phyloP scores from a whole-genome alignment of 2,888 invertebrate genomes.

The Chrysolina americana region DNA sequence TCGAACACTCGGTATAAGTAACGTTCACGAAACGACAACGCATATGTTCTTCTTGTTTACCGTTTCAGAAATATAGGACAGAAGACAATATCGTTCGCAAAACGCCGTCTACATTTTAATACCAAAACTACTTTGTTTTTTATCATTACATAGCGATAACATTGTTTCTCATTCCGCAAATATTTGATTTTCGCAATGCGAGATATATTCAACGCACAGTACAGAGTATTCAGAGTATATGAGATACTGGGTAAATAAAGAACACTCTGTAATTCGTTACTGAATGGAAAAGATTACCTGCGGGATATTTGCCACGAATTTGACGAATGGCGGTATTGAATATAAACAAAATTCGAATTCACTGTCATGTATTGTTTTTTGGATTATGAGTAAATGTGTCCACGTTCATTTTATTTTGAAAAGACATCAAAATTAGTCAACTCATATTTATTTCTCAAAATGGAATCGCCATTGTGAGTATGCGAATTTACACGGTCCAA shows the following conservation, averaged over 20 bases:
- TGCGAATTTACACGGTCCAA: too few relatives aligned
- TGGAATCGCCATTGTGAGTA: too few relatives aligned
- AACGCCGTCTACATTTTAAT: slow-evolving; percentile 17
- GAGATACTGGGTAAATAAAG: slow-evolving; percentile 27
- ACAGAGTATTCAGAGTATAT: slow-evolving; percentile 10
- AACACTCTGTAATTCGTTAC: slow-evolving; percentile 7
- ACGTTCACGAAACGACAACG: slow-evolving; percentile 3
- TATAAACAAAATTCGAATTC: background rate
- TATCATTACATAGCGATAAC: slow-evolving; percentile 35
- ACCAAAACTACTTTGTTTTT: slow-evolving; percentile 26
- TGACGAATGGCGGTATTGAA: background rate
- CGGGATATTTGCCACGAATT: background rate
- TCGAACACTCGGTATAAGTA: slow-evolving; percentile 1
- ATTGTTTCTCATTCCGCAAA: slow-evolving; percentile 39
- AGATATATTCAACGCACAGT: slow-evolving; percentile 19
- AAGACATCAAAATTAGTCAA: too few relatives aligned
- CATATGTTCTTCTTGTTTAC: slow-evolving; percentile 15
- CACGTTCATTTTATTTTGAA: too few relatives aligned
- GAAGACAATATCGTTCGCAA: slow-evolving; percentile 20
- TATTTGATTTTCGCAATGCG: slow-evolving; percentile 33
- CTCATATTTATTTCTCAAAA: too few relatives aligned
- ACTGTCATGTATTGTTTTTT: too few relatives aligned
- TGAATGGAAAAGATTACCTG: background rate
- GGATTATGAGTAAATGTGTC: too few relatives aligned
- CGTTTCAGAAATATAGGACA: slow-evolving; percentile 18